Evolutionary conservation across 1,140 invertebrate genomes (phyloP).

Genomic region (Melanaphis sacchari): DNA sequence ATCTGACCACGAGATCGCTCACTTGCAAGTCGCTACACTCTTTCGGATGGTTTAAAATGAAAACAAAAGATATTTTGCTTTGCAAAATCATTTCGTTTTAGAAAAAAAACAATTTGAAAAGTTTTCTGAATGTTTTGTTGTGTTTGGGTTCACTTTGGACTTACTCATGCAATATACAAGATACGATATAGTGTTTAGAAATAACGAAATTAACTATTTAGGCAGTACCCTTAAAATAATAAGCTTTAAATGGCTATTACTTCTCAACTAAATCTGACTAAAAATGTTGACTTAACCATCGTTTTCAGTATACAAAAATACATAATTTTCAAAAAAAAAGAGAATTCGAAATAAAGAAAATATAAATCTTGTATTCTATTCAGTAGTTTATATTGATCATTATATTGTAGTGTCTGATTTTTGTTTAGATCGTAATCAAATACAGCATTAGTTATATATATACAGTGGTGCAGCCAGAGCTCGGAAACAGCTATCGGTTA

Average conservation of each 20-base stretch:
- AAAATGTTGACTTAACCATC: background rate
- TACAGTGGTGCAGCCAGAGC: background rate
- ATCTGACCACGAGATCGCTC: background rate
- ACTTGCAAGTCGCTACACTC: background rate
- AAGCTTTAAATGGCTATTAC: background rate
- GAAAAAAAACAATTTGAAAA: no score
- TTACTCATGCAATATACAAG: background rate
- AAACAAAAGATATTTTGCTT: background rate
- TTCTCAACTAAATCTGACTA: background rate
- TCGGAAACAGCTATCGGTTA: background rate
- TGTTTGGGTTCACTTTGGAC: no score
- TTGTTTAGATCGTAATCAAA: background rate
- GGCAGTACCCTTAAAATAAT: background rate
- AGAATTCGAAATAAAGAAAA: background rate
- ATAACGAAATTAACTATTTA: background rate
- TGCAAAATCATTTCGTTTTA: background rate
- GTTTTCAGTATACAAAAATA: background rate
- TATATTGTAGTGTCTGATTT: background rate
- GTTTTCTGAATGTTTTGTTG: no score
- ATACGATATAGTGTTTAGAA: background rate
- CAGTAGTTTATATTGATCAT: background rate
- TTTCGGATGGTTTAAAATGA: background rate
- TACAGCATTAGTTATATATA: background rate
- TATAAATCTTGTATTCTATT: background rate
- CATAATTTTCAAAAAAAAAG: background rate